Evolutionary conservation across 2,797 vertebrate species (phyloP), one percentile per base, ranked within the genome.

Genomic region (Spheniscus humboldti): DNA sequence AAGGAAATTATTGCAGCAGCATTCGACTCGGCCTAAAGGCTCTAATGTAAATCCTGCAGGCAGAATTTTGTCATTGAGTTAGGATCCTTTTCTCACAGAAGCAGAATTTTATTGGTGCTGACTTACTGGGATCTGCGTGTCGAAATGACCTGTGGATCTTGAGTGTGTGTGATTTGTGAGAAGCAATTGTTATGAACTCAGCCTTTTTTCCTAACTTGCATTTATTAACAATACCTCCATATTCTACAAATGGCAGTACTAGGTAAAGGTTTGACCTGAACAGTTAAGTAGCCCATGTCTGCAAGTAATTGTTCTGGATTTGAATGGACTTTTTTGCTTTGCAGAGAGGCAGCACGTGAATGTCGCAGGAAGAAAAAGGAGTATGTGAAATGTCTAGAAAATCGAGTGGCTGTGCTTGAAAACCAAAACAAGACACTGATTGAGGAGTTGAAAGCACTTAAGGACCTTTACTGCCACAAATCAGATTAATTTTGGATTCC

Each of bases 361-460:
- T 99, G 99, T 96, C 99, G 99, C 94, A 98, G 99, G 95, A 99
- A 99, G 99, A 99, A 99, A 97, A 99, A 99, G 97, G 99, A 99
- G 95, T 99, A 99, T 57, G 99, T 99, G 92, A 99, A 99, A 97
- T 99, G 99, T 98, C 98, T 99, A 98, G 99, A 99, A 98, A 99
- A 99, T 98, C 99, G 99, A 59, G 99, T 99, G 96, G 99, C 99
- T 33, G 99, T 99, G 95, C 98, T 99, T 98, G 99, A 99, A 98
- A 99, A 99, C 98, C 99, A 99, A 99, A 99, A 99, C 99, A 99
- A 99, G 98, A 99, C 99, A 97, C 98, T 99, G 95, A 99, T 99
- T 60, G 99, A 99, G 98, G 99, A 99, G 98, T 99, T 99, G 74
- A 99, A 99, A 99, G 99, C 99, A 98, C 99, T 99, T 98, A 99